Evolutionary conservation across 2,888 invertebrate genomes (phyloP).

Genomic region (Stenoptilia bipunctidactyla): DNA sequence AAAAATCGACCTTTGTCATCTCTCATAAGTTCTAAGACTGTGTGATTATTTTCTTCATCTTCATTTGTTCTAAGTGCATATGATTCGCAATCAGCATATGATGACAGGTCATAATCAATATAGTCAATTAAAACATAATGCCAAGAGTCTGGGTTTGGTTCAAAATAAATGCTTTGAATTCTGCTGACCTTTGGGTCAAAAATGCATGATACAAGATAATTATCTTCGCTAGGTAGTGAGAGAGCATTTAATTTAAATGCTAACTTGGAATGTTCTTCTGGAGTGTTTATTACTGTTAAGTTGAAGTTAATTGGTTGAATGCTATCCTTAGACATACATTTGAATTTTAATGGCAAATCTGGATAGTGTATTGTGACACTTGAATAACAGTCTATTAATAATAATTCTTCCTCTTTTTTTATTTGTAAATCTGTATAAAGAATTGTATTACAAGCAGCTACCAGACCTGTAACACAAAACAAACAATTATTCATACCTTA

Average conservation of each 20-base stretch:
- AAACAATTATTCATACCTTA: too few relatives aligned
- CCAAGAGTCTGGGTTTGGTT: constrained; percentile 70
- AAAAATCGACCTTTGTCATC: constrained; percentile 81
- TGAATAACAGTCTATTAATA: constrained; percentile 40
- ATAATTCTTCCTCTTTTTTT: constrained; percentile 48
- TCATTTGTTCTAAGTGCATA: constrained; percentile 28
- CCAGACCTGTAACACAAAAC: constrained; percentile 71
- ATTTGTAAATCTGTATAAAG: constrained; percentile 75
- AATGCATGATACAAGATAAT: constrained; percentile 52
- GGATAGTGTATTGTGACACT: constrained; percentile 30
- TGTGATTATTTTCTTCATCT: constrained; percentile 35
- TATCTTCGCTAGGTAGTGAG: constrained; percentile 64
- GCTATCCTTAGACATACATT: constrained; percentile 59
- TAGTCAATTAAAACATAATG: constrained; percentile 63
- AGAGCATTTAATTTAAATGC: constrained; percentile 61
- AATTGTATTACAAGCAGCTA: constrained; percentile 75
- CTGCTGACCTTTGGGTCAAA: constrained; percentile 54
- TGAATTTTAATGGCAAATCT: constrained; percentile 41
- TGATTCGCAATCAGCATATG: constrained; percentile 46
- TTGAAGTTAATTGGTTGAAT: constrained; percentile 37
- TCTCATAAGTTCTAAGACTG: constrained; percentile 48
- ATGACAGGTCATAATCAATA: constrained; percentile 28
- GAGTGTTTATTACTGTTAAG: constrained; percentile 50
- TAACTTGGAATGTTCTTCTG: constrained; percentile 23
- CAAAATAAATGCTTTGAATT: constrained; percentile 50